A percentile compares a stretch with the other conserved stretches of the same genome.
Conservation (phyloP, 2,113 vertebrate genomes). For the Pipa parva region DNA sequence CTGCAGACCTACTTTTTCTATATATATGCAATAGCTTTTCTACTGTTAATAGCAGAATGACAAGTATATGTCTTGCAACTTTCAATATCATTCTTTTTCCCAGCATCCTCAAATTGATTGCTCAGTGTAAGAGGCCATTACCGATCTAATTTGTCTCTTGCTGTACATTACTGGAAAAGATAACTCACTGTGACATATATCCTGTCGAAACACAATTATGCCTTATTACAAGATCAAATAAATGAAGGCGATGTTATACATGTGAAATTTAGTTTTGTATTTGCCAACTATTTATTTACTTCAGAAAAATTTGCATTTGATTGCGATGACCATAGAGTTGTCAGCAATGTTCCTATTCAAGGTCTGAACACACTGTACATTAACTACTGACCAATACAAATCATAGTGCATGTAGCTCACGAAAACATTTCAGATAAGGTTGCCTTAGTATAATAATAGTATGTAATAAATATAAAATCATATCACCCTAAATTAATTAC, state of each 20-base stretch:
- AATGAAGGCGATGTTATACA: neutral
- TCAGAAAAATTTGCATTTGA: neutral
- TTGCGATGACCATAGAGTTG: neutral
- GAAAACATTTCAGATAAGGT: no score
- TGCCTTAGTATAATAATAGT: no score
- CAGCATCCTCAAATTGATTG: neutral
- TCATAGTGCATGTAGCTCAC: no score
- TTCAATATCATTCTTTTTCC: neutral
- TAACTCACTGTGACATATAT: neutral
- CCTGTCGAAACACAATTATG: neutral
- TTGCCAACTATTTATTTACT: neutral
- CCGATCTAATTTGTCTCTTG: slow-evolving; percentile 4
- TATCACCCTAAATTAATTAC: no score
- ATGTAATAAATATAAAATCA: no score
- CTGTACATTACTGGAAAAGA: slow-evolving; percentile 8
- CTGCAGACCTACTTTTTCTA: slow-evolving; percentile 1
- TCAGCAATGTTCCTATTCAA: no score
- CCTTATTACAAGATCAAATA: slow-evolving; percentile 3
- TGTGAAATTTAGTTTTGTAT: neutral
- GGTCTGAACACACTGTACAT: no score
- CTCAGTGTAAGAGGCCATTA: neutral
- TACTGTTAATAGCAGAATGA: neutral
- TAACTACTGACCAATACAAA: no score
- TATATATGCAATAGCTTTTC: neutral
- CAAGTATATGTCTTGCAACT: neutral